Evolutionary conservation across 2,113 vertebrate species (phyloP).

Genomic region (Burhinus oedicnemus): DNA sequence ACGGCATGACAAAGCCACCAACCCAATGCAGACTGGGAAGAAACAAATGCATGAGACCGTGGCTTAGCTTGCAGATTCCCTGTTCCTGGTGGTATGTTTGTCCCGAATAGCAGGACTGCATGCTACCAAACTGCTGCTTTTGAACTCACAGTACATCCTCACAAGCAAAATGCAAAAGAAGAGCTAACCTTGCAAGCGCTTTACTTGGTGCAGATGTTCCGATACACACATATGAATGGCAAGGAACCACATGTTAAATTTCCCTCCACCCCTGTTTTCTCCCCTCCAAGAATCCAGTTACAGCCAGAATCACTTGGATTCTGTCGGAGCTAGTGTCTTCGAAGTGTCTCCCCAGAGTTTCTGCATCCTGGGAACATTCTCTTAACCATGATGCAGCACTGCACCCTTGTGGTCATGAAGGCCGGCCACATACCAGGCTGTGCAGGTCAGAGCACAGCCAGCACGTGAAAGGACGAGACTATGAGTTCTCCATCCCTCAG

Average conservation of each 20-base stretch:
- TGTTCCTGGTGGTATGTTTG: too few relatives aligned
- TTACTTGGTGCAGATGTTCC: background rate
- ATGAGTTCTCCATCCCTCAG: background rate
- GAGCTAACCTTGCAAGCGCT: background rate
- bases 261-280: background rate
- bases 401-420: background rate
- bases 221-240: fast-evolving
- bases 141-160: background rate
- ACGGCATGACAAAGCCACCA: background rate
- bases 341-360: background rate
- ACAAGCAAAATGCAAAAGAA: background rate
- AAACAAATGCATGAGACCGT: fast-evolving
- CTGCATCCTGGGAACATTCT: background rate
- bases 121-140: background rate
- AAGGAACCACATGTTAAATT: background rate
- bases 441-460: background rate
- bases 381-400: background rate
- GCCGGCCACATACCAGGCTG: fast-evolving
- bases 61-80: background rate
- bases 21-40: background rate
- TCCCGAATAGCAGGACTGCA: too few relatives aligned
- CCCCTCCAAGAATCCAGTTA: background rate
- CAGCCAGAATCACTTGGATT: background rate
- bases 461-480: background rate
- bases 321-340: background rate